Evolutionary conservation across 2,797 vertebrate genomes (phyloP).

Genomic region (Brachyrhaphis roseni): DNA sequence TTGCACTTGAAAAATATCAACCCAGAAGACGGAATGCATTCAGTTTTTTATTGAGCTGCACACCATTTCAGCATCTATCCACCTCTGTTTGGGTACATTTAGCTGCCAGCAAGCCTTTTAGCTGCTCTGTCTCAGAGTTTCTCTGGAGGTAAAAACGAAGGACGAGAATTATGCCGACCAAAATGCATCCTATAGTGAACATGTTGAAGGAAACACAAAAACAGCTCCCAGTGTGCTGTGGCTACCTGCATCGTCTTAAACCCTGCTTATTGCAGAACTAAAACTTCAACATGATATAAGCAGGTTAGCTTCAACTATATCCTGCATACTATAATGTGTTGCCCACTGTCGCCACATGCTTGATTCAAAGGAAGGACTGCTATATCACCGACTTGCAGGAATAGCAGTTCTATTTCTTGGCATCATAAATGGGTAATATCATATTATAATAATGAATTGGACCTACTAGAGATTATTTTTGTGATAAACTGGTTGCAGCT

Average conservation of each 20-base stretch:
- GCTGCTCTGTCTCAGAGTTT: conserved; percentile 56
- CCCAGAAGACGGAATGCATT: conserved; percentile 58
- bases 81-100: conserved; percentile 67
- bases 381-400: neutral
- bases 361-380: neutral
- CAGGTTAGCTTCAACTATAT: neutral
- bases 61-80: conserved; percentile 59
- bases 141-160: conserved; percentile 51
- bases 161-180: conserved; percentile 59
- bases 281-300: conserved; percentile 13
- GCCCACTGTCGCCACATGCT: neutral
- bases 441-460: neutral
- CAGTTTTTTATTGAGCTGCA: conserved; percentile 62
- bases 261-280: conserved; percentile 23
- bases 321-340: neutral
- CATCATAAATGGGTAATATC: neutral
- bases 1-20: conserved; percentile 52
- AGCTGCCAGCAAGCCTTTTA: conserved; percentile 75
- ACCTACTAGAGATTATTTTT: neutral
- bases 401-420: neutral
- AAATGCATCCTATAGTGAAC: conserved; percentile 64
- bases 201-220: conserved; percentile 55
- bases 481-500: neutral
- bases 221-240: conserved; percentile 39
- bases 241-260: conserved; percentile 45